These are phyloP conservation scores for Craniophora ligustri DNA, from an alignment of 2,888 invertebrate species.

Conservation along the genomic window DNA sequence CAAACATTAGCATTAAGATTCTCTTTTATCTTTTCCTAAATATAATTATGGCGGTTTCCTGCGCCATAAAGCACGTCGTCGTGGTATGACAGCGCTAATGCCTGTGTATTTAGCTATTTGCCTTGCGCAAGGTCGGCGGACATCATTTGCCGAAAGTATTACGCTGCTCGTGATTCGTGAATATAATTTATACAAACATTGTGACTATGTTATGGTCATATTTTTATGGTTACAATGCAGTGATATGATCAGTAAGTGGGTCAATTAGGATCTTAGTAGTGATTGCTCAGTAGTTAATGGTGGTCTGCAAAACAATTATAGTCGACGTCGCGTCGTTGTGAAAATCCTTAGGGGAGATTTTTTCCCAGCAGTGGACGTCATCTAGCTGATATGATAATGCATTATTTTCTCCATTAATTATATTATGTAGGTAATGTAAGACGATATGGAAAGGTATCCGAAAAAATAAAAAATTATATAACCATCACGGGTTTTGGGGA, in stretches of 20 bases:
- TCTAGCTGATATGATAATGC: too few relatives aligned
- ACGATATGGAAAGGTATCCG: too few relatives aligned
- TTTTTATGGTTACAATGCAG: background rate
- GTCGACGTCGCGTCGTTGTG: too few relatives aligned
- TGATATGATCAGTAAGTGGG: background rate
- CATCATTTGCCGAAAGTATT: conserved; percentile 36
- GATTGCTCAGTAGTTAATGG: too few relatives aligned
- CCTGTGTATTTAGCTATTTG: conserved; percentile 31
- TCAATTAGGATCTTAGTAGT: too few relatives aligned
- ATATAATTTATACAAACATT: conserved; percentile 30
- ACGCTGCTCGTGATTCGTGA: conserved; percentile 14
- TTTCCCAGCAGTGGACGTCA: too few relatives aligned
- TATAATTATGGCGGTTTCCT: conserved; percentile 20
- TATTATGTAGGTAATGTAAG: too few relatives aligned
- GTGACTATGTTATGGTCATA: background rate
- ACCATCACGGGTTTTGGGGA: too few relatives aligned
- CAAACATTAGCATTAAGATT: background rate
- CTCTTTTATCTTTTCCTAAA: conserved; percentile 13
- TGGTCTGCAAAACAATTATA: too few relatives aligned
- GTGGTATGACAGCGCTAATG: conserved; percentile 32
- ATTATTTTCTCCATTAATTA: too few relatives aligned
- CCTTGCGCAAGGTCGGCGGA: conserved; percentile 37
- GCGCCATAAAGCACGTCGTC: conserved; percentile 11
- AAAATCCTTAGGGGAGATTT: too few relatives aligned
- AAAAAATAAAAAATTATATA: too few relatives aligned